Evolutionary conservation across 2,888 invertebrate genomes (phyloP), one percentile per base, ranked within the genome.

Genomic region (Hydrotaea cyrtoneurina): DNA sequence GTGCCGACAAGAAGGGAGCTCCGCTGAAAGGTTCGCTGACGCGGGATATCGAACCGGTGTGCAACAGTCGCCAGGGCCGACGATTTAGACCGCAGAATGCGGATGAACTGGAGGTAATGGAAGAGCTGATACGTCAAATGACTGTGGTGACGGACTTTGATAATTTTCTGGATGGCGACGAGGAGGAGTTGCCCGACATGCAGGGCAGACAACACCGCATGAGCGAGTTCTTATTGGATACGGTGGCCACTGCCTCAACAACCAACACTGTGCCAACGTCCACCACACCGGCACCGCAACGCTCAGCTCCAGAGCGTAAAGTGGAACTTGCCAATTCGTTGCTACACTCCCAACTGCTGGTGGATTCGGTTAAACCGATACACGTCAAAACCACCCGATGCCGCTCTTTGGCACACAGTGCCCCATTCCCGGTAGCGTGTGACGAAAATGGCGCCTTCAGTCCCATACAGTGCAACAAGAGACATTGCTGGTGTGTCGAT

Each of bases 401-500:
- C 85, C 91, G 93, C 75, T 93, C 93, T 0, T 59, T 92, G 36
- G 92, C 93, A 17, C 91, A 93, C 8, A 89, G 90, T 0, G 92
- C 92, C 0, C 89, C 91, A 0, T 92, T 93, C 10, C 92, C 93
- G 0, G 93, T 93, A 0, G 94, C 94, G n/a, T 96, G 96, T 87
- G 94, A 95, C 86, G 91, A 94, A 1, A 94, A 94, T 83, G 96
- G 96, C 0, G 94, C 95, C 86, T 97, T 97, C 91, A 92, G 94
- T 1, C 95, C 97, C 0, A 95, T 94, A 0, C 97, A 97, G 89
- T 97, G 97, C 89, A 94, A 95, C 23, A 94, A 93, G 11, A 86
- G 86, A 72, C 59, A 86, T 17, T 97, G 97, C 90, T 97, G 97
- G 97, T 97, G 97, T 91, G 97, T 97, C 2, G 97, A 97, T 91